Percentiles rank a stretch among this genome's conserved stretches.
Evolutionary conservation across 2,113 vertebrate genomes (phyloP).

Genomic region (Athene noctua): DNA sequence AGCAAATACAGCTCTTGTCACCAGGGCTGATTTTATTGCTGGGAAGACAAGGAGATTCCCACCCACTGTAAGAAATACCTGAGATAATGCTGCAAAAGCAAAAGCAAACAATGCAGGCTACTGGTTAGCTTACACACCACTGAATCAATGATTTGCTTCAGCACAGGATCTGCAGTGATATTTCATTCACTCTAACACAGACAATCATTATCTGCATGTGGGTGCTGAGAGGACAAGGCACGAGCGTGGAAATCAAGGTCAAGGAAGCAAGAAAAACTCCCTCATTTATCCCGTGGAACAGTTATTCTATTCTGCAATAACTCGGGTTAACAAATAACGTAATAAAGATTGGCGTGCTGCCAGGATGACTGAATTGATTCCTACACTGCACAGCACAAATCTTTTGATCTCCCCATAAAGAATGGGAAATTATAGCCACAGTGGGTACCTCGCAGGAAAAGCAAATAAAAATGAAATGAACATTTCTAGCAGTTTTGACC

Average conservation of each 20-base stretch:
- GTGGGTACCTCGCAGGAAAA: constrained; percentile 68
- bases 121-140: neutral
- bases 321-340: constrained; percentile 66
- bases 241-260: constrained; percentile 34
- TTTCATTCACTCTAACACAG: constrained; percentile 51
- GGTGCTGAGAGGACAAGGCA: constrained; percentile 1
- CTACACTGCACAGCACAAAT: constrained; percentile 61
- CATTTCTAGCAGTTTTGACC: constrained; percentile 64
- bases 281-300: constrained; percentile 50
- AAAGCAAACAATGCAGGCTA: neutral
- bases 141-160: constrained; percentile 6
- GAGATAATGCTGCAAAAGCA: neutral
- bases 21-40: neutral
- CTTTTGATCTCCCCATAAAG: constrained; percentile 73
- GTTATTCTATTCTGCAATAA: constrained; percentile 68
- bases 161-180: constrained; percentile 20
- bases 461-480: constrained; percentile 74
- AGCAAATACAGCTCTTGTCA: neutral
- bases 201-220: constrained; percentile 54
- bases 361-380: constrained; percentile 70
- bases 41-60: neutral
- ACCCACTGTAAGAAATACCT: neutral
- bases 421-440: constrained; percentile 70
- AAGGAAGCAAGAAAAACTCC: constrained; percentile 60
- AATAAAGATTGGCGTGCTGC: constrained; percentile 70